Percentiles rank a stretch among this genome's conserved stretches.
Conservation (phyloP, 2,113 vertebrate genomes). For the Scortum barcoo region DNA sequence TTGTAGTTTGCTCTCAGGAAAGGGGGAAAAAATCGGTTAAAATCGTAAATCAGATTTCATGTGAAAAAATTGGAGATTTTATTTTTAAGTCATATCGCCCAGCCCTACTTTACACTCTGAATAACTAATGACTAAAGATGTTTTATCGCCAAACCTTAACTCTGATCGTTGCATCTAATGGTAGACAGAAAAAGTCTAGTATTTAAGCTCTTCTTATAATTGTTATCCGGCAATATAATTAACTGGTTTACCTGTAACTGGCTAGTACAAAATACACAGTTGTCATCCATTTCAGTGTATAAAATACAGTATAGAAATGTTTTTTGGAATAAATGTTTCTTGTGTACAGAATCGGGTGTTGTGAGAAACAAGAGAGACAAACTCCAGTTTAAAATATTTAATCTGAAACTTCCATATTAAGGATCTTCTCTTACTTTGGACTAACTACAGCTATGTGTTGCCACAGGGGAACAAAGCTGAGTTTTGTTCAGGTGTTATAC, state of each 20-base stretch:
- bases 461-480: neutral
- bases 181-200: neutral
- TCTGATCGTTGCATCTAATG: no score
- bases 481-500: slow-evolving; percentile 7
- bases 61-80: no score
- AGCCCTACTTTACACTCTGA: no score
- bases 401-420: neutral
- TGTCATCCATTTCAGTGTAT: neutral
- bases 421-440: neutral
- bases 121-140: no score
- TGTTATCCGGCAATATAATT: neutral
- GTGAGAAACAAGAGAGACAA: neutral
- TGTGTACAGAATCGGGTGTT: neutral
- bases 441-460: neutral
- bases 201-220: neutral
- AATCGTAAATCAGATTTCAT: no score
- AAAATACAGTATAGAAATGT: neutral
- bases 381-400: neutral
- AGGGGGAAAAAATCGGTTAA: no score
- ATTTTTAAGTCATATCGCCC: no score
- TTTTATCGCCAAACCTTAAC: no score
- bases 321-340: neutral
- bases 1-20: no score
- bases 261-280: neutral
- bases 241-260: neutral